Evolutionary conservation across 2,797 vertebrate genomes (phyloP).

Genomic region (Falco naumanni): DNA sequence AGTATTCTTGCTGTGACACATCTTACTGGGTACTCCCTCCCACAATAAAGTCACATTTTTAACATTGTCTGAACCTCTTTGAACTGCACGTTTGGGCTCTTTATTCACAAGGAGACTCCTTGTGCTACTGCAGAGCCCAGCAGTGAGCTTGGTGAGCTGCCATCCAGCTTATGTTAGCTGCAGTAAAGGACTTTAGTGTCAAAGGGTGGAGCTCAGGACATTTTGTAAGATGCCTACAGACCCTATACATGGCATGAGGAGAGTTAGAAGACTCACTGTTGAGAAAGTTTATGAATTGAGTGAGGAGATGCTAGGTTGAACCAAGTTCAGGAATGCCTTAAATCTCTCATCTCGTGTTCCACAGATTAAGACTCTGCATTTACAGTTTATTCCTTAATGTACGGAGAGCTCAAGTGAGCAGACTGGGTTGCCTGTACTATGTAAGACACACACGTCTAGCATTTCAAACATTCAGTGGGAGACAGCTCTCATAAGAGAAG

Average conservation of each 20-base stretch:
- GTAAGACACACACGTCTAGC: neutral
- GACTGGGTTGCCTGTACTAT: neutral
- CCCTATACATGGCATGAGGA: neutral
- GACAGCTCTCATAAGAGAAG: neutral
- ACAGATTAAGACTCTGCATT: neutral
- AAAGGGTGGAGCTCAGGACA: neutral
- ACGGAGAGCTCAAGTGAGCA: neutral
- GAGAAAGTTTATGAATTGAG: neutral
- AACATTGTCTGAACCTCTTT: neutral
- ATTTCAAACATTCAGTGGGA: neutral
- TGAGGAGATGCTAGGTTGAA: neutral
- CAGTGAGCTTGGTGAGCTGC: neutral
- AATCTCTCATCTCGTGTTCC: neutral
- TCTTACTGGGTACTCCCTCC: neutral
- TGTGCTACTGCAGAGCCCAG: neutral
- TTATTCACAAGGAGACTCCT: neutral
- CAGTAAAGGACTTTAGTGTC: neutral
- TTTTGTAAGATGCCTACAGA: neutral
- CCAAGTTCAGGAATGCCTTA: neutral
- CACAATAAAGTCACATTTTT: neutral
- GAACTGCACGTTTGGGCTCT: neutral
- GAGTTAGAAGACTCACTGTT: neutral
- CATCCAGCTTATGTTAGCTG: neutral
- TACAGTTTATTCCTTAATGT: neutral
- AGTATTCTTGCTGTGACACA: neutral